Evolutionary conservation across 2,113 vertebrate genomes (phyloP).

Genomic region (Passer montanus): DNA sequence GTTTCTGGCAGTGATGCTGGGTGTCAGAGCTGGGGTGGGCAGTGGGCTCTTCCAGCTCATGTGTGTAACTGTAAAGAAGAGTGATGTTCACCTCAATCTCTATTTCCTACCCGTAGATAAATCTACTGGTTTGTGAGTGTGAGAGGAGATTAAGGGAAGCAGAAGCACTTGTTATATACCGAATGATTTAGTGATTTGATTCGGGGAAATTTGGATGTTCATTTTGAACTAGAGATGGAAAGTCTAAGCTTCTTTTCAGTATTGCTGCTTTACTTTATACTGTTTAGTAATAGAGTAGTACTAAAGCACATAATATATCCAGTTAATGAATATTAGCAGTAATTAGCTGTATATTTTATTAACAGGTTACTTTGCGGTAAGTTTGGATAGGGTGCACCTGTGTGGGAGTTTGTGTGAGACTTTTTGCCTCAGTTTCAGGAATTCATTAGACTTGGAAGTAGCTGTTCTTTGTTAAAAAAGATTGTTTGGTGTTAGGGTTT

Average conservation of each 20-base stretch:
- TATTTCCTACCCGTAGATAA: background rate
- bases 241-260: background rate
- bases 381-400: background rate
- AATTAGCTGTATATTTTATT: background rate
- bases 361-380: background rate
- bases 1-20: background rate
- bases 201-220: background rate
- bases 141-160: background rate
- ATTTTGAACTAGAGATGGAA: background rate
- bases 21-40: background rate
- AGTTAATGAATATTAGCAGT: background rate
- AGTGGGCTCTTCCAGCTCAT: background rate
- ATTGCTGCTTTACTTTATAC: background rate
- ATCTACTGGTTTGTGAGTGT: background rate
- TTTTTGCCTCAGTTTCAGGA: background rate
- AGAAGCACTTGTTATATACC: rapidly evolving
- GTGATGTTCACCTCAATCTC: background rate
- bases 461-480: background rate
- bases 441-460: background rate
- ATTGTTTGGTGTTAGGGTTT: background rate
- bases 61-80: background rate
- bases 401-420: background rate
- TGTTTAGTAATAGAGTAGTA: background rate
- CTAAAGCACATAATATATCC: background rate
- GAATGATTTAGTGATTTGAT: background rate